Percentiles rank a stretch among this genome's conserved stretches.
Evolutionary conservation across 2,113 vertebrate genomes (phyloP).

Genomic region (Thymallus thymallus): DNA sequence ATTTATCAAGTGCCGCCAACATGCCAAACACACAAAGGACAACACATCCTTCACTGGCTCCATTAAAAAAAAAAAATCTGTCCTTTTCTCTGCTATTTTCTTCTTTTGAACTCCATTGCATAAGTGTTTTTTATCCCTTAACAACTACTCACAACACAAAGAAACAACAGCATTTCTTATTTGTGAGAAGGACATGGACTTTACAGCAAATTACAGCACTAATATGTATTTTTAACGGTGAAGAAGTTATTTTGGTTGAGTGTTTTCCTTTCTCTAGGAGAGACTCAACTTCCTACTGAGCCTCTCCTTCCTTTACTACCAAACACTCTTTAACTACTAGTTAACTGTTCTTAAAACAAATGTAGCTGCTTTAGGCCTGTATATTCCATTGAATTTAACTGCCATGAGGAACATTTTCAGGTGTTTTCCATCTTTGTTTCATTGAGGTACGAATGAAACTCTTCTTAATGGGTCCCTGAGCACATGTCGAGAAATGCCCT

Average conservation of each 20-base stretch:
- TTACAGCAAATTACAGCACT: no score
- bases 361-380: neutral
- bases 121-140: conserved; percentile 50
- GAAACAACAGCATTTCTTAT: conserved; percentile 34
- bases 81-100: conserved; percentile 49
- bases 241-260: neutral
- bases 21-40: conserved; percentile 67
- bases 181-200: no score
- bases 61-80: no score
- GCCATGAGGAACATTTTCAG: conserved; percentile 32
- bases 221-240: no score
- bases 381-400: conserved; percentile 32
- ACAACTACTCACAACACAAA: conserved; percentile 46
- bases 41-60: conserved; percentile 58
- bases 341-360: neutral
- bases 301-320: neutral
- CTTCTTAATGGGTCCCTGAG: conserved; percentile 60
- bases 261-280: neutral
- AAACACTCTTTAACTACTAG: neutral
- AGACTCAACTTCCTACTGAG: neutral
- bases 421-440: conserved; percentile 60
- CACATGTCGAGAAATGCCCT: conserved; percentile 67
- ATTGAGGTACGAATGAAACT: conserved; percentile 47
- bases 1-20: conserved; percentile 74
- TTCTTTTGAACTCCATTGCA: conserved; percentile 49